These are phyloP conservation scores for Gnathonemus echidnorhynchus DNA, from an alignment of 2,113 vertebrate genomes.

Conservation along the genomic window DNA sequence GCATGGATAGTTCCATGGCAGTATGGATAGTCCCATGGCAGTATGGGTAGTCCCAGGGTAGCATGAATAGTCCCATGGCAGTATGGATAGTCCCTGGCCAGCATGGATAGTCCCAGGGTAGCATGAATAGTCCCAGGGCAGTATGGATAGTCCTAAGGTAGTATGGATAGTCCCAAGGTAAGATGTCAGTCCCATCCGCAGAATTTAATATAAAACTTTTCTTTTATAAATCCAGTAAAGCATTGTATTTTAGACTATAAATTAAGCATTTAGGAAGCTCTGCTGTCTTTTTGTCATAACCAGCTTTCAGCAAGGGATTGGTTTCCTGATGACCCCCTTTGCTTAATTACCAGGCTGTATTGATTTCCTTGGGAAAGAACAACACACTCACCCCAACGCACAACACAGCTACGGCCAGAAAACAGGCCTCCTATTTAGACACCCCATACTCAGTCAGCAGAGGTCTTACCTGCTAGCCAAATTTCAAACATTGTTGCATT, in stretches of 20 bases:
- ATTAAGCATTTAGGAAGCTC: slow-evolving; percentile 57
- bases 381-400: slow-evolving; percentile 56
- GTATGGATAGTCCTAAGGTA: too few relatives aligned
- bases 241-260: slow-evolving; percentile 34
- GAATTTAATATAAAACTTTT: neutral
- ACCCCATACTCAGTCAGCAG: slow-evolving; percentile 48
- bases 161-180: neutral
- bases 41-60: neutral
- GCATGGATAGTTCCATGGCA: too few relatives aligned
- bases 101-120: neutral
- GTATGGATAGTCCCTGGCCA: neutral
- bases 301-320: slow-evolving; percentile 57
- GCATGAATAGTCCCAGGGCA: neutral
- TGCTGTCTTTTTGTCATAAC: slow-evolving; percentile 61
- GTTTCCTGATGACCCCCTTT: slow-evolving; percentile 60
- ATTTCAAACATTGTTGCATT: slow-evolving; percentile 45
- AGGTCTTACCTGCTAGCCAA: slow-evolving; percentile 45
- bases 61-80: neutral
- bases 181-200: neutral
- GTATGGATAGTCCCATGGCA: too few relatives aligned
- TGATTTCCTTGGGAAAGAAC: slow-evolving; percentile 74
- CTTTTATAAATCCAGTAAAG: neutral
- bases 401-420: slow-evolving; percentile 51
- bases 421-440: slow-evolving; percentile 61
- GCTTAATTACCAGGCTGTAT: slow-evolving; percentile 74